These are phyloP conservation scores for Platycheirus albimanus DNA, from an alignment of 2,888 invertebrate genomes.

Conservation along the genomic window DNA sequence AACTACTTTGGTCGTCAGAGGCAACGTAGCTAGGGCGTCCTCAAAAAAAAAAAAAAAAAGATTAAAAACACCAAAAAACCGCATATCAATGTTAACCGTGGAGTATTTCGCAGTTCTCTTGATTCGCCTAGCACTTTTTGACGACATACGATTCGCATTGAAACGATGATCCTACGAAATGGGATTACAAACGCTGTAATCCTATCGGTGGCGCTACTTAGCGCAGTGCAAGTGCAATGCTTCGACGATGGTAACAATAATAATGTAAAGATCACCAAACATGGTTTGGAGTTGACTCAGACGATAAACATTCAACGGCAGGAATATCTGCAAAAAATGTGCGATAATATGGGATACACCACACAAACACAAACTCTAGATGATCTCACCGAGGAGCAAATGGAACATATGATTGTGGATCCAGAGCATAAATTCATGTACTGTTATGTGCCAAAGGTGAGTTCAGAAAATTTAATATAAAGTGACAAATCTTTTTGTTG, in stretches of 20 bases:
- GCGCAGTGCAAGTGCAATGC: constrained; percentile 27
- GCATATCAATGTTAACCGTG: constrained; percentile 66
- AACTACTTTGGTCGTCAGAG: constrained; percentile 80
- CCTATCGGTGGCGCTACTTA: constrained; percentile 69
- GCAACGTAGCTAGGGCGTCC: constrained; percentile 74
- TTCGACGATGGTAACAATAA: constrained; percentile 82
- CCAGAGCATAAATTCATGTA: constrained; percentile 92
- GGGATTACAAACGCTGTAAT: constrained; percentile 65
- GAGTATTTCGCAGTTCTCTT: constrained; percentile 46
- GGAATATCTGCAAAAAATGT: constrained; percentile 86
- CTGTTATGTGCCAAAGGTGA: constrained; percentile 97
- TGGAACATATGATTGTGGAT: constrained; percentile 93
- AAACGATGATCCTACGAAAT: constrained; percentile 70
- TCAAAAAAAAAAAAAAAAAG: neutral
- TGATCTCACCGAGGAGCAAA: constrained; percentile 84
- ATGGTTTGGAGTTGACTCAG: constrained; percentile 86
- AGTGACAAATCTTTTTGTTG: neutral
- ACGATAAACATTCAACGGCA: constrained; percentile 86
- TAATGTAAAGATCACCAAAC: constrained; percentile 82
- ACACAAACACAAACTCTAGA: constrained; percentile 80
- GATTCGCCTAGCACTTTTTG: constrained; percentile 42
- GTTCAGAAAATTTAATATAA: no score
- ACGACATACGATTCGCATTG: constrained; percentile 50
- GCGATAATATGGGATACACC: constrained; percentile 83
- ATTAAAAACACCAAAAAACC: no score